phyloP scores from a whole-genome alignment of 1,140 invertebrate species.

The Neoseiulus cucumeris region DNA sequence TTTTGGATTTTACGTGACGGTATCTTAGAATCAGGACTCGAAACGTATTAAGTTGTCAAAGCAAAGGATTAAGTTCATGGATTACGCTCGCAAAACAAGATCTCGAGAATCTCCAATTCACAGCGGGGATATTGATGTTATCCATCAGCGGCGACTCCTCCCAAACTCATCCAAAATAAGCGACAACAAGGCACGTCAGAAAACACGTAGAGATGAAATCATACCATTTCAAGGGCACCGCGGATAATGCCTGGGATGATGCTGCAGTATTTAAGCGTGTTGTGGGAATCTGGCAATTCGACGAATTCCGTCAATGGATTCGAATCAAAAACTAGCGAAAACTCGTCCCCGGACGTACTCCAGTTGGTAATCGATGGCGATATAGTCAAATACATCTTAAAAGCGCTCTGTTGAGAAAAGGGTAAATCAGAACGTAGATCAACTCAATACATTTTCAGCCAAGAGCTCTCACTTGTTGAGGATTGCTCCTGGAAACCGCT shows the following conservation, averaged over 20 bases:
- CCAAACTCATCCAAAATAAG: too few relatives aligned
- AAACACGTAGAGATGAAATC: conserved; percentile 20
- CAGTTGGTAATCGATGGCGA: conserved; percentile 76
- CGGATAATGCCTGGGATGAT: conserved; percentile 76
- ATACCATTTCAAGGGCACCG: conserved; percentile 91
- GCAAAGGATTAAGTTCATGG: too few relatives aligned
- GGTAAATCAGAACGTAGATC: too few relatives aligned
- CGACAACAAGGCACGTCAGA: not conserved
- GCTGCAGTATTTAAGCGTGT: conserved; percentile 76
- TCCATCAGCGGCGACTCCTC: not conserved
- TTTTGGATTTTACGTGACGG: too few relatives aligned
- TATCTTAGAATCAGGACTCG: too few relatives aligned
- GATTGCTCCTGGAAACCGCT: conserved; percentile 7
- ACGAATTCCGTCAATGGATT: conserved; percentile 98
- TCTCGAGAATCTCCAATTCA: too few relatives aligned
- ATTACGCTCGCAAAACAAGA: too few relatives aligned
- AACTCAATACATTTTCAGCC: too few relatives aligned
- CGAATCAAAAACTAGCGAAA: conserved; percentile 78
- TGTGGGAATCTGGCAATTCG: conserved; percentile 73
- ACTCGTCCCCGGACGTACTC: conserved; percentile 83
- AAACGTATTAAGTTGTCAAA: too few relatives aligned
- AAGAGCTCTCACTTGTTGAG: not conserved
- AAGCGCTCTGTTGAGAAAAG: conserved; percentile 37
- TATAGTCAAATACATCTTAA: conserved; percentile 76
- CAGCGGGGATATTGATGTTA: too few relatives aligned